phyloP scores from a whole-genome alignment of 92 coral and sea anemone genomes.

The Pocillopora grandis region DNA sequence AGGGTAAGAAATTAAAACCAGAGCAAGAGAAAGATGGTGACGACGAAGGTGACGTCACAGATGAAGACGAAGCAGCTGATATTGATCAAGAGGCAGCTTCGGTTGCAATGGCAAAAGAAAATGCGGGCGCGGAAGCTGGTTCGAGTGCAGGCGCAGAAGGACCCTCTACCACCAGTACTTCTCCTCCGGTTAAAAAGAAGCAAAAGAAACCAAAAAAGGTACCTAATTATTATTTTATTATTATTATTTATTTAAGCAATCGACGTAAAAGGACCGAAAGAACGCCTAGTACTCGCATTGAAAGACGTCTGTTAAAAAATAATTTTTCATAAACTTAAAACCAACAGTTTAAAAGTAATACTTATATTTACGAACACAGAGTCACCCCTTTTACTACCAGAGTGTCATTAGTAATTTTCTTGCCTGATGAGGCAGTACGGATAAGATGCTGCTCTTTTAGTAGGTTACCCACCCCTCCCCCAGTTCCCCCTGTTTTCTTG shows the following conservation, averaged over 20 bases:
- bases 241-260: background rate
- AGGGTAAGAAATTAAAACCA: slow-evolving; percentile 97
- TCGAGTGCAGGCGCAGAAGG: slow-evolving; percentile 10
- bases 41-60: slow-evolving; percentile 85
- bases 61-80: slow-evolving; percentile 97
- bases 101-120: slow-evolving; percentile 24
- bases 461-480: no score
- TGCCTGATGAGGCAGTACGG: no score
- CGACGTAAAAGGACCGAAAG: background rate
- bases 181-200: slow-evolving; percentile 36
- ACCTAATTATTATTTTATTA: background rate
- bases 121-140: slow-evolving; percentile 50
- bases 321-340: no score
- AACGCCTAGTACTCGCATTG: no score
- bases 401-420: no score
- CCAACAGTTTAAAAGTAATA: no score
- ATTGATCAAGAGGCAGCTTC: slow-evolving; percentile 65
- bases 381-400: no score
- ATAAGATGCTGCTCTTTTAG: no score
- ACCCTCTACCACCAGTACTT: slow-evolving; percentile 7
- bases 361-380: no score
- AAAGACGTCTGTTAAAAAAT: no score
- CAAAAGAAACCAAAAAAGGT: slow-evolving; percentile 54
- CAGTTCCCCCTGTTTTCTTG: no score
- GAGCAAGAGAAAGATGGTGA: slow-evolving; percentile 70